Percentiles rank a stretch among this genome's conserved stretches.
Evolutionary conservation across 2,888 invertebrate genomes (phyloP).

Genomic region (Eristalinus sepulchralis): DNA sequence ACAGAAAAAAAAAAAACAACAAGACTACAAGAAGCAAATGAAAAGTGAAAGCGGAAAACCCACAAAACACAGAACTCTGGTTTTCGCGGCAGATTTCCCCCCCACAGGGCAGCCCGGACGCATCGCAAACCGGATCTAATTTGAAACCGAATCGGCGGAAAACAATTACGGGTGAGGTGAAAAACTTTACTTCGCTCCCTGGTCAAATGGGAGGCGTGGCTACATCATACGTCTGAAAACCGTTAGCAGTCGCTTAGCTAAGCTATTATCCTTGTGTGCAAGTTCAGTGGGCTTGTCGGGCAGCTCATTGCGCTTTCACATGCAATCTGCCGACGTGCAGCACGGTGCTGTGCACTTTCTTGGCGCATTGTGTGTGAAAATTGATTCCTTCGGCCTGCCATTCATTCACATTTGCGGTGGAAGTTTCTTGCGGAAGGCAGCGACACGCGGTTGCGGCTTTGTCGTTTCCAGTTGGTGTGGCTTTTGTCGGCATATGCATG

Average conservation of each 20-base stretch:
- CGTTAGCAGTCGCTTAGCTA: neutral
- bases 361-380: constrained; percentile 63
- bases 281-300: constrained; percentile 58
- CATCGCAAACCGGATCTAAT: neutral
- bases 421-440: constrained; percentile 36
- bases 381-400: constrained; percentile 58
- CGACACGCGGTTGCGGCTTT: constrained; percentile 35
- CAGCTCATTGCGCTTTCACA: constrained; percentile 55
- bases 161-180: constrained; percentile 55
- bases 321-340: constrained; percentile 43
- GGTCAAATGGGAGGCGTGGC: constrained; percentile 38
- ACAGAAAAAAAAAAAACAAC: neutral
- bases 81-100: too few relatives aligned
- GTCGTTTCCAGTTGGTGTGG: constrained; percentile 8
- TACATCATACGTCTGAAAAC: constrained; percentile 8
- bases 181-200: constrained; percentile 38
- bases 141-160: constrained; percentile 43
- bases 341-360: constrained; percentile 24
- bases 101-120: neutral
- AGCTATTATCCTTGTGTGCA: constrained; percentile 41
- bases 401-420: constrained; percentile 27
- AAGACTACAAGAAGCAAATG: neutral
- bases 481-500: constrained; percentile 38
- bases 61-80: constrained; percentile 9
- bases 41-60: constrained; percentile 44